phyloP scores from a whole-genome alignment of 2,888 invertebrate genomes.

The Nysson spinosus region DNA sequence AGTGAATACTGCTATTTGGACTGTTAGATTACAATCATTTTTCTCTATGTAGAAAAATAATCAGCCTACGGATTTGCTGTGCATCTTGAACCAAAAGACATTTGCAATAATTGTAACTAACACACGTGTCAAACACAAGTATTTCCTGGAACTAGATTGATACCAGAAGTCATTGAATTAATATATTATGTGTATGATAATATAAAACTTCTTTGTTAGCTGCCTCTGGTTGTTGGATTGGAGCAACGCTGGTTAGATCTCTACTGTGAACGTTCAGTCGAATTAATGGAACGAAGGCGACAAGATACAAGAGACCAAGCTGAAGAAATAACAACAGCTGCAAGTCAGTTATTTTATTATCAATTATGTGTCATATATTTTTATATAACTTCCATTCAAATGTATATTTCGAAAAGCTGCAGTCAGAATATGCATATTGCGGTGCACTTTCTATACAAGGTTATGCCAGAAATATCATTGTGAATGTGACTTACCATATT shows the following conservation, averaged over 20 bases:
- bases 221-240: conserved; percentile 85
- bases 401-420: not conserved
- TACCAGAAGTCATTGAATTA: conserved; percentile 35
- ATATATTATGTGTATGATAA: conserved; percentile 40
- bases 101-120: not conserved
- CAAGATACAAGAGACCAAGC: conserved; percentile 97
- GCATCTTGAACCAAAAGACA: not conserved
- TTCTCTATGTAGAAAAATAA: no score
- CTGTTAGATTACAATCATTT: no score
- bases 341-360: conserved; percentile 78
- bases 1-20: conserved; percentile 26
- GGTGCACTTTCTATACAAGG: not conserved
- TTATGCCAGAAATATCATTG: no score
- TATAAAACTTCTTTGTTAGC: conserved; percentile 76
- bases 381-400: conserved; percentile 4
- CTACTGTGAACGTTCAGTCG: conserved; percentile 85
- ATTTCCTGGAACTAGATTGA: conserved; percentile 36
- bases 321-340: conserved; percentile 88
- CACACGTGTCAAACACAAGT: conserved; percentile 8
- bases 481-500: no score
- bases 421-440: not conserved
- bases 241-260: conserved; percentile 88
- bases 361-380: conserved; percentile 10
- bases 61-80: not conserved
- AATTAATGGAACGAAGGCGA: conserved; percentile 89